These are phyloP conservation scores for Campoletis raptor DNA, from an alignment of 2,888 invertebrate species.

Conservation along the genomic window DNA sequence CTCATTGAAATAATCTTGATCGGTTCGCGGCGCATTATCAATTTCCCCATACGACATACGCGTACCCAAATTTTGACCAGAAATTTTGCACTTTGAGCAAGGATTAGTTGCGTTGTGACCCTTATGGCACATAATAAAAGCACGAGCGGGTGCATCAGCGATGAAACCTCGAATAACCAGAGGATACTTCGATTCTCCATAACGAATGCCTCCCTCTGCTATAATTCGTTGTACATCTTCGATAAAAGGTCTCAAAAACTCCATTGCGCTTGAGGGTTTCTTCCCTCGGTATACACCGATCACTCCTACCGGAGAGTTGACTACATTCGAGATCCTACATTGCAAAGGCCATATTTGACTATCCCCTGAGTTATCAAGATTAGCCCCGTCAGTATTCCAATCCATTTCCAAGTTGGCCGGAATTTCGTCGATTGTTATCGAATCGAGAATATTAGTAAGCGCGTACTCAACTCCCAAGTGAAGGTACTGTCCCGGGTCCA, in stretches of 20 bases:
- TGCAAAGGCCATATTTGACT: constrained; percentile 62
- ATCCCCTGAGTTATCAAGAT: constrained; percentile 24
- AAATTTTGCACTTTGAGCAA: too few species aligned
- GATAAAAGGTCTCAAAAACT: constrained; percentile 5
- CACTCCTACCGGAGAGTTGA: constrained; percentile 50
- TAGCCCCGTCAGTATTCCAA: constrained; percentile 27
- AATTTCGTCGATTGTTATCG: neutral
- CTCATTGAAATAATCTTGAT: too few species aligned
- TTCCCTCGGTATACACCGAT: too few species aligned
- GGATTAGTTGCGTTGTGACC: too few species aligned
- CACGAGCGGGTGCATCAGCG: too few species aligned
- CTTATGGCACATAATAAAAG: too few species aligned
- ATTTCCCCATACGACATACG: too few species aligned
- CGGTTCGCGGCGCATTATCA: too few species aligned
- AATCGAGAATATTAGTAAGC: constrained; percentile 2
- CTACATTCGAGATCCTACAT: constrained; percentile 53
- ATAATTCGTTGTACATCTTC: constrained; percentile 20
- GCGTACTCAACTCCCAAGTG: constrained; percentile 29
- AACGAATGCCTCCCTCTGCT: too few species aligned
- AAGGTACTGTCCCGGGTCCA: too few species aligned
- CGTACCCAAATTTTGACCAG: too few species aligned
- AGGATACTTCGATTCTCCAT: neutral
- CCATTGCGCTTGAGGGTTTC: constrained; percentile 18
- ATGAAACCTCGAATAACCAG: too few species aligned
- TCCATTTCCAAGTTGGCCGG: constrained; percentile 22